Evolutionary conservation across 2,113 vertebrate genomes (phyloP).

Genomic region (Marmota flaviventris): DNA sequence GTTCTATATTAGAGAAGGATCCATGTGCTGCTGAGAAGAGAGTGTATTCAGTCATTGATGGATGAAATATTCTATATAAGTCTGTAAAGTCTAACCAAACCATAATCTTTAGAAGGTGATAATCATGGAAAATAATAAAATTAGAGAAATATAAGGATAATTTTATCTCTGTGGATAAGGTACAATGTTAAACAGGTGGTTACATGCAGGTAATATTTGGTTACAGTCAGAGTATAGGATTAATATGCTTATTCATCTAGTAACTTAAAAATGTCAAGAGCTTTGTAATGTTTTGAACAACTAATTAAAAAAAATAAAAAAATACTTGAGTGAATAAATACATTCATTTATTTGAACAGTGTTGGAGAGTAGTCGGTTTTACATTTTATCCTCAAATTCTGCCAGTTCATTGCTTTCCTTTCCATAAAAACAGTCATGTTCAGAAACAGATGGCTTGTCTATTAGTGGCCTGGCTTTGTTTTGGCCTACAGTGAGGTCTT

Average conservation of each 20-base stretch:
- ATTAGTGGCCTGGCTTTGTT: not conserved
- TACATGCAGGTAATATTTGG: not conserved
- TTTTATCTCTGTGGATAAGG: not conserved
- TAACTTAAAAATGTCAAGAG: not conserved
- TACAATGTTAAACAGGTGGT: not conserved
- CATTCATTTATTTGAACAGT: not conserved
- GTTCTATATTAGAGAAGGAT: no score
- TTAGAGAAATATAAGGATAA: not conserved
- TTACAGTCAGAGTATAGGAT: not conserved
- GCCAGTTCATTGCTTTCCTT: not conserved
- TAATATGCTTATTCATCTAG: not conserved
- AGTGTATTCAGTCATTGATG: no score
- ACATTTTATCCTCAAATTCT: conserved; percentile 16
- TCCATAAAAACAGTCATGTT: not conserved
- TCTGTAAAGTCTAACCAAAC: no score
- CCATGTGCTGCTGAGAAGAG: no score
- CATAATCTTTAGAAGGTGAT: not conserved
- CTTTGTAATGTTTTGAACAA: no score
- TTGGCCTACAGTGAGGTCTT: not conserved
- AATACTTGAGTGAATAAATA: not conserved
- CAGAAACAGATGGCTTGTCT: not conserved
- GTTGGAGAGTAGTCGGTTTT: not conserved
- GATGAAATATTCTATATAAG: no score
- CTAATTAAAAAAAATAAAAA: not conserved
- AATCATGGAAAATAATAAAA: not conserved